Conservation (phyloP, 2,797 vertebrate species). For the Florisuga fusca region DNA sequence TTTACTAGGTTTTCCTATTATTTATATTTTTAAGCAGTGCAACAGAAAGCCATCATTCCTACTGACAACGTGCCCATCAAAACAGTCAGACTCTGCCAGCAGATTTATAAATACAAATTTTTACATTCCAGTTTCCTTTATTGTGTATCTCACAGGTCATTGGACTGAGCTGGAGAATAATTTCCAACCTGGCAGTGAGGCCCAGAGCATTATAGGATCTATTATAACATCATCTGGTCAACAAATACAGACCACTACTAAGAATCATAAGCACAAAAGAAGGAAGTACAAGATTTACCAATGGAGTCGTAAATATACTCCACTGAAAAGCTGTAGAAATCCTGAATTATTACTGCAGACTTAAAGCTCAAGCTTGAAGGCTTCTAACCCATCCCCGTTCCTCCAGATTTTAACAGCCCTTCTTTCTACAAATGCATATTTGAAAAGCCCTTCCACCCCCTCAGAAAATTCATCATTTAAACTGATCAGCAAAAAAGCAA, state of each 20-base stretch:
- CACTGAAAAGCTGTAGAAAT: conserved; percentile 1
- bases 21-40: background rate
- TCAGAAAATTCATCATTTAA: background rate
- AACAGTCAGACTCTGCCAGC: background rate
- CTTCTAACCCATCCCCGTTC: background rate
- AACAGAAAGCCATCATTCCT: background rate
- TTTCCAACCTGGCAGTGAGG: background rate
- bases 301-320: background rate
- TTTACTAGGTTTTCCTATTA: background rate
- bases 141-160: background rate
- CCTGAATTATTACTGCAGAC: background rate
- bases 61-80: background rate
- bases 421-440: background rate
- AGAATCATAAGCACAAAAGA: background rate
- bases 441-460: background rate
- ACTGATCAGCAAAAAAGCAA: background rate
- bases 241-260: background rate
- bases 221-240: background rate
- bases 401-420: background rate
- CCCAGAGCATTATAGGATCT: background rate
- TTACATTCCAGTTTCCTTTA: background rate
- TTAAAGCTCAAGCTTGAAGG: background rate
- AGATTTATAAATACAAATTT: conserved; percentile 1
- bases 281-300: background rate
- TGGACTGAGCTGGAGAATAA: background rate